These are phyloP conservation scores for Trypoxylon attenuatum DNA, from an alignment of 2,888 invertebrate genomes.

Conservation along the genomic window DNA sequence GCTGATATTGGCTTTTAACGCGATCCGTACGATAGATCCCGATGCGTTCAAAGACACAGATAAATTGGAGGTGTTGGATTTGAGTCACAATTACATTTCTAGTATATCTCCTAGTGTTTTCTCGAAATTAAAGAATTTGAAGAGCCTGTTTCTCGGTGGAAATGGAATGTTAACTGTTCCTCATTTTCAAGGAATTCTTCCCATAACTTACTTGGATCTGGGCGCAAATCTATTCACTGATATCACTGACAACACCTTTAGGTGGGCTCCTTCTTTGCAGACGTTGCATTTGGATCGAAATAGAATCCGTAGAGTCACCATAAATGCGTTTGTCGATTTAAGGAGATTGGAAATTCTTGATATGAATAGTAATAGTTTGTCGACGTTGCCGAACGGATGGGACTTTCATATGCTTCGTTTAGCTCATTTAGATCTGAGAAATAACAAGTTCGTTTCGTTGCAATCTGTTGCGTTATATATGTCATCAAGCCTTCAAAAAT, in stretches of 20 bases:
- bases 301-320: conserved; percentile 31
- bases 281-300: background rate
- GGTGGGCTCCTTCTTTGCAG: background rate
- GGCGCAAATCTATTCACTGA: background rate
- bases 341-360: conserved; percentile 39
- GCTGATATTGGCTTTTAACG: background rate
- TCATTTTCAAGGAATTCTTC: background rate
- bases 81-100: conserved; percentile 56
- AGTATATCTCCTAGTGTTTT: conserved; percentile 44
- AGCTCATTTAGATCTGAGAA: conserved; percentile 51
- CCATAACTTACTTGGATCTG: background rate
- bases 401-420: conserved; percentile 33
- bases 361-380: conserved; percentile 49
- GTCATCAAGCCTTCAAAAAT: background rate
- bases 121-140: conserved; percentile 41
- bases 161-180: conserved; percentile 46
- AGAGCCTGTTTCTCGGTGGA: conserved; percentile 48
- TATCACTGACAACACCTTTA: background rate
- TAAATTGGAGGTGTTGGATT: fast-evolving
- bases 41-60: background rate
- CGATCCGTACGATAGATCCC: background rate
- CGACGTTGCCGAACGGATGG: conserved; percentile 50
- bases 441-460: conserved; percentile 28
- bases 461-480: background rate
- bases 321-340: conserved; percentile 40